A percentile compares a stretch with the other conserved stretches of the same genome.
Evolutionary conservation across 2,797 vertebrate genomes (phyloP).

Genomic region (Potorous gilbertii): DNA sequence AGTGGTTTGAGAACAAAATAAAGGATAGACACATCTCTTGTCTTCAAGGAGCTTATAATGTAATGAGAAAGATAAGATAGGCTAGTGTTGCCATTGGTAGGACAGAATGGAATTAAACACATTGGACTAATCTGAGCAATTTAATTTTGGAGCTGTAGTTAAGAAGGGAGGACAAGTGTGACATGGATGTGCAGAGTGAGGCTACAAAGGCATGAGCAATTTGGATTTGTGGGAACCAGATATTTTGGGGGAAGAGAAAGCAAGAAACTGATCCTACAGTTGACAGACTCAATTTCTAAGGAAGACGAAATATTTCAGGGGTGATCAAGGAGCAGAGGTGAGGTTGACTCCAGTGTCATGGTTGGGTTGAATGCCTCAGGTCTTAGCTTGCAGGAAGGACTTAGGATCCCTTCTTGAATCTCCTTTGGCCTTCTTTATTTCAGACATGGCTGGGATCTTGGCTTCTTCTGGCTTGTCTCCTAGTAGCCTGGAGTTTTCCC

Average conservation of each 20-base stretch:
- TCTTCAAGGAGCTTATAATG: background rate
- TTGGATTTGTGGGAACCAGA: conserved; percentile 9
- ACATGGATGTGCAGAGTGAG: background rate
- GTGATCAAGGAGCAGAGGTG: background rate
- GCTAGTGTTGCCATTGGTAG: background rate
- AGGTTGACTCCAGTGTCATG: background rate
- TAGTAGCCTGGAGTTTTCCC: conserved; percentile 72
- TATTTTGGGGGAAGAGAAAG: background rate
- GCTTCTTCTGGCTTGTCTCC: conserved; percentile 79
- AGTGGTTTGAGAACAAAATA: conserved; percentile 29
- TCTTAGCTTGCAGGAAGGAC: background rate
- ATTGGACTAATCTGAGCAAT: conserved; percentile 23
- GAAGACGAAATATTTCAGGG: background rate
- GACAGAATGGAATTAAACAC: background rate
- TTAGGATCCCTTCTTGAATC: background rate
- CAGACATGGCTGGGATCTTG: conserved; percentile 80
- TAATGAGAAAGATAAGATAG: background rate
- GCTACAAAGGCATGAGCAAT: conserved; percentile 28
- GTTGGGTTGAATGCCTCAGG: background rate
- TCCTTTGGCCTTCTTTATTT: conserved; percentile 34
- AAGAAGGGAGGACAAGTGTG: background rate
- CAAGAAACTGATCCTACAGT: background rate
- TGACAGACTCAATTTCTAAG: background rate
- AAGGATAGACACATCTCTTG: background rate
- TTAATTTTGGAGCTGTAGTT: conserved; percentile 27